Conservation (phyloP, 2,113 vertebrate species). For the Myrmecophaga tridactyla region DNA sequence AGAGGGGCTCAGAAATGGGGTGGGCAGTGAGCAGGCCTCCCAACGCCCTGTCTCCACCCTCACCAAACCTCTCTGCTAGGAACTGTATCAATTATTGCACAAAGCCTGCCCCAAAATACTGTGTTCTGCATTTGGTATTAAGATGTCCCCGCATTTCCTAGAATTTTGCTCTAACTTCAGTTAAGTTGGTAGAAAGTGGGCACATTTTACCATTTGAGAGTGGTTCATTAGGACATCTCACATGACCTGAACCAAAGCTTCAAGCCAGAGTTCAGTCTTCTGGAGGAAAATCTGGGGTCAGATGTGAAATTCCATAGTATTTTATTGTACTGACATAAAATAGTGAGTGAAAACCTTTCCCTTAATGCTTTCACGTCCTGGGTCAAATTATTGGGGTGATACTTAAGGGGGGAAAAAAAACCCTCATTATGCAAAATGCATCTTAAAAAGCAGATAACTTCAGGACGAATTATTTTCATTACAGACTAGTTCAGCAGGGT, state of each 20-base stretch:
- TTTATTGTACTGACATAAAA: background rate
- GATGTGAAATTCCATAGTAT: background rate
- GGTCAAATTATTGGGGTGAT: background rate
- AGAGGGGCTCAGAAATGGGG: rapidly evolving
- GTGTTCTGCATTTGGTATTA: background rate
- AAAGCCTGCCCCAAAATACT: background rate
- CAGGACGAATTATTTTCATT: constrained; percentile 53
- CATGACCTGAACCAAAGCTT: background rate
- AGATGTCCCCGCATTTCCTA: background rate
- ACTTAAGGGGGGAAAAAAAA: background rate
- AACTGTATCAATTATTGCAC: background rate
- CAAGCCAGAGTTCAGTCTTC: background rate
- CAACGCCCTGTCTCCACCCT: background rate
- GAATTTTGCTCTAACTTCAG: background rate
- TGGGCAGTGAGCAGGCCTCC: background rate
- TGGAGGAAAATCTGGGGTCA: background rate
- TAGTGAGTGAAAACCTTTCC: background rate
- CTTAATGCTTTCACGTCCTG: background rate
- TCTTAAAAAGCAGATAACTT: constrained; percentile 42
- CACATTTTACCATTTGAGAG: background rate
- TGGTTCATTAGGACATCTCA: background rate
- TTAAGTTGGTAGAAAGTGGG: background rate
- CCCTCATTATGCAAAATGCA: constrained; percentile 41
- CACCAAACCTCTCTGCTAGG: too few species aligned
- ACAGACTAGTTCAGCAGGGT: constrained; percentile 40